These are phyloP conservation scores for Stictonetta naevosa DNA, from an alignment of 2,113 vertebrate species.

Conservation along the genomic window DNA sequence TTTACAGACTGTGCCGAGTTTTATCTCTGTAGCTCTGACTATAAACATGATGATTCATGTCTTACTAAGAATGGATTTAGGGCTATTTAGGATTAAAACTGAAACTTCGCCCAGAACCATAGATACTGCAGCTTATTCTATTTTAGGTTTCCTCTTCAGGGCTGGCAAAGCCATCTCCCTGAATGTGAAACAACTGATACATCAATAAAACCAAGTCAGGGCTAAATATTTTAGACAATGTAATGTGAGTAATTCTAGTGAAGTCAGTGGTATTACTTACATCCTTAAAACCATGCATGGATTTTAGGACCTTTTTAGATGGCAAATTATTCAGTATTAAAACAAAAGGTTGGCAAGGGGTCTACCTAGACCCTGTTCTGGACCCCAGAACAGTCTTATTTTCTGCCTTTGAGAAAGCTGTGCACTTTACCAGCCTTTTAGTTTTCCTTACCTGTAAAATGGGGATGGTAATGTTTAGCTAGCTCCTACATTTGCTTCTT, in stretches of 20 bases:
- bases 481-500: accelerated
- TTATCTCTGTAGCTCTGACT: constrained; percentile 42
- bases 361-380: background rate
- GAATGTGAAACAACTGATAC: background rate
- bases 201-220: background rate
- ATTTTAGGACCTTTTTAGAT: background rate
- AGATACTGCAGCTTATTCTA: constrained; percentile 6
- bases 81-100: constrained; percentile 30
- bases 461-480: accelerated
- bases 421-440: background rate
- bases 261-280: background rate
- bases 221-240: background rate
- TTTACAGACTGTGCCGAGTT: constrained; percentile 12
- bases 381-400: background rate
- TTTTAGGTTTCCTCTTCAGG: background rate
- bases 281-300: background rate
- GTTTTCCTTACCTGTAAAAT: background rate
- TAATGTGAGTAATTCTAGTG: accelerated
- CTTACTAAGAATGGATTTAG: constrained; percentile 23
- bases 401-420: background rate
- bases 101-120: constrained; percentile 37
- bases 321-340: background rate
- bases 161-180: background rate
- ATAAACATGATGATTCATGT: constrained; percentile 49
- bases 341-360: background rate